These are phyloP conservation scores for Bothrops jararaca DNA, from an alignment of 2,113 vertebrate species.

Conservation along the genomic window DNA sequence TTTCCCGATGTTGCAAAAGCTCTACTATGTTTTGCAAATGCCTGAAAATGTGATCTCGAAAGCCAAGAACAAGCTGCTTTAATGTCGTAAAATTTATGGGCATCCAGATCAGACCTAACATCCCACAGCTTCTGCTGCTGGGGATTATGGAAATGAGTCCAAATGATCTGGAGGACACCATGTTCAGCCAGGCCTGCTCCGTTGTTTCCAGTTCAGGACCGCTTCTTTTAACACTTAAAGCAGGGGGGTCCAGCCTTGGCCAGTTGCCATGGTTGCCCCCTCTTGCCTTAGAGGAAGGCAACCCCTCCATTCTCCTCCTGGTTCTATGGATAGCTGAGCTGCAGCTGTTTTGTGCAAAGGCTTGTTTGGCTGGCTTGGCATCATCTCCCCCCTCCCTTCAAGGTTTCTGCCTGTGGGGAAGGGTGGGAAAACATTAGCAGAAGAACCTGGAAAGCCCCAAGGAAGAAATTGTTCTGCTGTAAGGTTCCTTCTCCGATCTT, in stretches of 20 bases:
- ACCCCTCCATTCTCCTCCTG: not conserved
- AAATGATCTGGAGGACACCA: not conserved
- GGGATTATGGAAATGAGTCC: not conserved
- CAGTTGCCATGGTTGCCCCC: not conserved
- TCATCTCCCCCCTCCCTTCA: rapidly evolving
- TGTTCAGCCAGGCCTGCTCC: not conserved
- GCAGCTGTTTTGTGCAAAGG: not conserved
- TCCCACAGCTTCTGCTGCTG: not conserved
- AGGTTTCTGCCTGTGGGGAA: not conserved
- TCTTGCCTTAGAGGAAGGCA: not conserved
- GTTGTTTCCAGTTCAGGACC: not conserved
- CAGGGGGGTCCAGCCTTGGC: not conserved
- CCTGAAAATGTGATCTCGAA: not conserved
- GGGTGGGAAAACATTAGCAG: not conserved
- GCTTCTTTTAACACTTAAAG: not conserved
- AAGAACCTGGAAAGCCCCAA: constrained; percentile 3
- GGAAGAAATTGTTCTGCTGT: not conserved
- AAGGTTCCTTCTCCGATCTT: not conserved
- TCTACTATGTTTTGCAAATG: not conserved
- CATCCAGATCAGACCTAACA: not conserved
- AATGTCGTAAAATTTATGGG: not conserved
- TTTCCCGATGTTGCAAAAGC: not conserved
- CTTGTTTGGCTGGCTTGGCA: not conserved
- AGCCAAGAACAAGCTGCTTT: not conserved
- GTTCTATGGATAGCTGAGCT: not conserved